Conservation (phyloP, 2,888 invertebrate genomes). For the Archaeoteleia sp. region DNA sequence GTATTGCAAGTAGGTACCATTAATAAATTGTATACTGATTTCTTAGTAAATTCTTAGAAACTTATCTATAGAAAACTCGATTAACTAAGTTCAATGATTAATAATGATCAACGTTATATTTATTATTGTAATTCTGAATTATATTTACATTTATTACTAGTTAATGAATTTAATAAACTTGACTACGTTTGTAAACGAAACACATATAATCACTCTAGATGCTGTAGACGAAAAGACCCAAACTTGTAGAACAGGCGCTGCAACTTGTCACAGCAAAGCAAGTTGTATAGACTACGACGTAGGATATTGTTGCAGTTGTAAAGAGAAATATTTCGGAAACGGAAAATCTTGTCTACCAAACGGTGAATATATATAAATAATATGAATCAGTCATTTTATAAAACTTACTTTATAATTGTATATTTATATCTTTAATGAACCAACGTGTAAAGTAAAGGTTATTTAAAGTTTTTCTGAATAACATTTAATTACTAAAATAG, state of each 20-base stretch:
- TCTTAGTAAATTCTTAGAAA: no score
- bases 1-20: slow-evolving; percentile 62
- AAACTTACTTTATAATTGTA: not conserved
- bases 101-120: no score
- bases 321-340: slow-evolving; percentile 91
- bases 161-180: no score
- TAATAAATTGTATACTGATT: no score
- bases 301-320: slow-evolving; percentile 94
- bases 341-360: slow-evolving; percentile 91
- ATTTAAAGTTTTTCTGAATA: not conserved
- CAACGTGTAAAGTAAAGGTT: no score
- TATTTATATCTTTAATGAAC: no score
- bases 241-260: slow-evolving; percentile 81
- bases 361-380: slow-evolving; percentile 72
- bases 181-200: no score
- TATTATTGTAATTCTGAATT: no score
- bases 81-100: no score
- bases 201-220: no score
- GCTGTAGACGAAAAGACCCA: slow-evolving; percentile 40
- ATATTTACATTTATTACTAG: no score
- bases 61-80: no score
- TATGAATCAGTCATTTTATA: not conserved
- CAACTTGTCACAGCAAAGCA: slow-evolving; percentile 88
- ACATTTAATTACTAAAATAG: not conserved
- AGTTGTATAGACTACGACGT: slow-evolving; percentile 86